These are phyloP conservation scores for Atethmia centrago DNA, from an alignment of 2,888 invertebrate species.

Conservation along the genomic window DNA sequence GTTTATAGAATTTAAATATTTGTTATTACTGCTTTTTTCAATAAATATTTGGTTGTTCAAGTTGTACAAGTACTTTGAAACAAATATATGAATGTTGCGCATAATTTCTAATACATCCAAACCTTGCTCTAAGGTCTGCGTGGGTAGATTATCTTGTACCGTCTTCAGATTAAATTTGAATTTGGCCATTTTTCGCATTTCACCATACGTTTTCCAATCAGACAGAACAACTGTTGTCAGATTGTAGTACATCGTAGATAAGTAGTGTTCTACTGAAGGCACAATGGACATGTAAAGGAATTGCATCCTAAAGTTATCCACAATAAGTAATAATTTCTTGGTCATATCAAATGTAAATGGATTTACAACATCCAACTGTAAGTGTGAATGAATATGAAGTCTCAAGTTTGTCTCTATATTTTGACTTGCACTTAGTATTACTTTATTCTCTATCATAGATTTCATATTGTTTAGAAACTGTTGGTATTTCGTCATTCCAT, in stretches of 20 bases:
- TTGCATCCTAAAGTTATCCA: constrained; percentile 89
- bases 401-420: constrained; percentile 98
- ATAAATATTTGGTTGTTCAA: constrained; percentile 99
- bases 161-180: constrained; percentile 95
- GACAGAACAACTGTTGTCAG: constrained; percentile 98
- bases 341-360: constrained; percentile 93
- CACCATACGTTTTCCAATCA: constrained; percentile 99
- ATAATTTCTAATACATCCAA: constrained; percentile 99
- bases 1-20: constrained; percentile 98
- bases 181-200: constrained; percentile 98
- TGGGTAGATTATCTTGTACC: constrained; percentile 98
- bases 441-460: constrained; percentile 88
- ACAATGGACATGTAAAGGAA: constrained; percentile 92
- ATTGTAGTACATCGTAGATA: constrained; percentile 99
- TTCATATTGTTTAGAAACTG: constrained; percentile 81
- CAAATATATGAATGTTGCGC: constrained; percentile 98
- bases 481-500: constrained; percentile 74
- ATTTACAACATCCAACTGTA: constrained; percentile 93
- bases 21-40: constrained; percentile 97
- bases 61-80: constrained; percentile 98
- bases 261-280: constrained; percentile 95
- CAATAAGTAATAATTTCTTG: constrained; percentile 91
- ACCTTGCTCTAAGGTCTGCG: constrained; percentile 99
- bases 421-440: constrained; percentile 94
- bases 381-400: constrained; percentile 97